phyloP scores from a whole-genome alignment of 2,797 vertebrate genomes.

The Babyrousa celebensis region DNA sequence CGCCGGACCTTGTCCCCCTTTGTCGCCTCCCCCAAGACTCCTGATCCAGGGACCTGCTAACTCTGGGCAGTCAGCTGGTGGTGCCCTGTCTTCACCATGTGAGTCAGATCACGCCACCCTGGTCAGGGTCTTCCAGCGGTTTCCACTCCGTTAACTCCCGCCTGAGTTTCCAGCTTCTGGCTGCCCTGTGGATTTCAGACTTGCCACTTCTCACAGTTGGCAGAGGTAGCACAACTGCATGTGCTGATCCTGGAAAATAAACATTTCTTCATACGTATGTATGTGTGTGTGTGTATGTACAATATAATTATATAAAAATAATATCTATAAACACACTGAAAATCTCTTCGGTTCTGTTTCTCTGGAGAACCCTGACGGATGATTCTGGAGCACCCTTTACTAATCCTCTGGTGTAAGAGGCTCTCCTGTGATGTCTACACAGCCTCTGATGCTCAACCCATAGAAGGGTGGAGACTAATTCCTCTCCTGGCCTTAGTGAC shows the following conservation, averaged over 20 bases:
- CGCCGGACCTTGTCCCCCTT: accelerated
- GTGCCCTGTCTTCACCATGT: too few relatives aligned
- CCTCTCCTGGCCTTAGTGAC: not conserved
- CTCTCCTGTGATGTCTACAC: not conserved
- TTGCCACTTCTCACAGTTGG: not conserved
- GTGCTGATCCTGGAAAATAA: not conserved
- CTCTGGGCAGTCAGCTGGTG: not conserved
- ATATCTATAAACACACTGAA: too few relatives aligned
- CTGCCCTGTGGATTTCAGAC: not conserved
- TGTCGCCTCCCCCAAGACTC: accelerated
- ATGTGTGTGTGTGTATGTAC: not conserved
- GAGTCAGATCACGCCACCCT: not conserved
- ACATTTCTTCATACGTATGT: not conserved
- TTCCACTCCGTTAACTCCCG: not conserved
- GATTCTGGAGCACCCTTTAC: not conserved
- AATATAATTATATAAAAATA: too few relatives aligned
- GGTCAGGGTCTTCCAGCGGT: not conserved
- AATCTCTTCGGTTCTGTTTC: not conserved
- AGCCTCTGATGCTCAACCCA: not conserved
- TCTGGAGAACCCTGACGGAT: not conserved
- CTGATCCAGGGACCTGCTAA: too few relatives aligned
- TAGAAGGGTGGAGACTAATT: not conserved
- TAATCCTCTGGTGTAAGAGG: not conserved
- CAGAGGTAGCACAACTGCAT: not conserved
- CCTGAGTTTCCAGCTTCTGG: not conserved